Base-by-base conservation (phyloP, 2,113 vertebrate species). In the Asarcornis scutulata region DNA sequence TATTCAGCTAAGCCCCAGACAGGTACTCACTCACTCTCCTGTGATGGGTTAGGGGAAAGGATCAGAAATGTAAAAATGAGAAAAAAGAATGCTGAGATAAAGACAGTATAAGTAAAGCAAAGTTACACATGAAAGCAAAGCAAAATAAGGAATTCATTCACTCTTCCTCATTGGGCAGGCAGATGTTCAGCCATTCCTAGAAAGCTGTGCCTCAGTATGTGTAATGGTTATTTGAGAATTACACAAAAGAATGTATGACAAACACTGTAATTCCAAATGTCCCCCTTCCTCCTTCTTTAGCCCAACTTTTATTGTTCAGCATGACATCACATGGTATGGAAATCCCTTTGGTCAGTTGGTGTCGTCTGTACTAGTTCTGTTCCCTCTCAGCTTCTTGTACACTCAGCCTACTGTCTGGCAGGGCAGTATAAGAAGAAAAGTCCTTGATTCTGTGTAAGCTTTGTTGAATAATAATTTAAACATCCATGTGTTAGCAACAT, bases 151-250 rank as follows among this genome's bases (percentile, higher is more conserved):
- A 71, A 75, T 66, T 66, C 0, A 16, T 36, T 53, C 7, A 9
- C 18, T 8, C 2, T 9, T 84, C 64, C 42, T 16, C 1, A 2
- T 16, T 0, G 1, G 11, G 11, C 25, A 60, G 14, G 18, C 4
- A 13, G 7, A 14, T 17, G 12, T 22, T 59, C 9, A 67, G 29
- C 4, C 31, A 42, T 11, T 4, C 9, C 42, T 34, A 27, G 23
- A 86, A 38, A 76, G 26, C 25, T 27, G 11, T 4, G 3, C 10
- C 36, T 21, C 22, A 36, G 36, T 12, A 62, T 6, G 3, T 7
- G 0, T 27, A 34, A 44, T 0, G 0, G 15, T 52, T 50, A 59
- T 12, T 50, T 3, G 5, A 13, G n/a, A 80, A 83, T 31, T 58
- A 58, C 18, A 21, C 56, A 20, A 18, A 58, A 58, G 17, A 58